phyloP scores from a whole-genome alignment of 2,888 invertebrate genomes.

The Rhamphomyia laevipes region DNA sequence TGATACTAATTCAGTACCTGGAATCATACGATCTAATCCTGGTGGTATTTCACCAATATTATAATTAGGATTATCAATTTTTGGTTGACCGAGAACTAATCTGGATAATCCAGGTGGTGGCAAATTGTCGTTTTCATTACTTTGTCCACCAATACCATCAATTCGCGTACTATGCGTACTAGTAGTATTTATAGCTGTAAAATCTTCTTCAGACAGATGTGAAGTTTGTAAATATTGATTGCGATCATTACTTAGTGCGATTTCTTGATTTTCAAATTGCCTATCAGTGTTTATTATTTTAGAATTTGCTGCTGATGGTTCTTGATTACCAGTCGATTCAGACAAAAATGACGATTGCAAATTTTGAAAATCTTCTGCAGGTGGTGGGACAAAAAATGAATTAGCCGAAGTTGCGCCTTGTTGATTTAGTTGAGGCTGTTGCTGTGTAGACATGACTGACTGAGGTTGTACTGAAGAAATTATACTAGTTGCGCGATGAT shows the following conservation, averaged over 20 bases:
- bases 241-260: conserved; percentile 45
- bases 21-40: conserved; percentile 43
- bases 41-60: conserved; percentile 38
- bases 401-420: too few species aligned
- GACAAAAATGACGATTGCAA: conserved; percentile 29
- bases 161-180: background rate
- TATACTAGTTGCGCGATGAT: conserved; percentile 7
- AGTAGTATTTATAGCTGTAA: conserved; percentile 17
- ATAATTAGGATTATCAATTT: conserved; percentile 31
- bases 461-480: conserved; percentile 10
- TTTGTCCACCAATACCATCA: conserved; percentile 18
- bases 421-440: background rate
- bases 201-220: conserved; percentile 47
- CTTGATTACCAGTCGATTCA: conserved; percentile 19
- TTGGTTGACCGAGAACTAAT: conserved; percentile 55
- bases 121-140: conserved; percentile 37
- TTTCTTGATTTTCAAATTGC: background rate
- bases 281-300: conserved; percentile 40
- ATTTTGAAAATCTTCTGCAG: conserved; percentile 30
- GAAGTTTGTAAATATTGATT: conserved; percentile 69
- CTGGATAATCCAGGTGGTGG: conserved; percentile 54
- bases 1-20: conserved; percentile 37
- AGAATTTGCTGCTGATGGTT: conserved; percentile 52
- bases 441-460: conserved; percentile 19
- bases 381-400: conserved; percentile 18